Evolutionary conservation across 2,888 invertebrate species (phyloP).

Genomic region (Cistogaster globosa): DNA sequence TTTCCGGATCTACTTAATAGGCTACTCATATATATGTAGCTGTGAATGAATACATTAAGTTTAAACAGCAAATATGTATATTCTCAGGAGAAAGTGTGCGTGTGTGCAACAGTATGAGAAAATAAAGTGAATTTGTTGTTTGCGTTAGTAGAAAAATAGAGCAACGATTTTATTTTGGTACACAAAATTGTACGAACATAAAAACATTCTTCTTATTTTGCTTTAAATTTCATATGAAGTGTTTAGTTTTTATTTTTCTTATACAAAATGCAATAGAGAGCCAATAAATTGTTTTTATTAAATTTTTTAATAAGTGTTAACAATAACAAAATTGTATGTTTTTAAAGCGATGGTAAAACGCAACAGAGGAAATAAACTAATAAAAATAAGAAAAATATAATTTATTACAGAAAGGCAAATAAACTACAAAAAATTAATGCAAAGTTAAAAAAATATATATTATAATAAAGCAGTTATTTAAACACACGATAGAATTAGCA

Average conservation of each 20-base stretch:
- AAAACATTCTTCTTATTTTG: not conserved
- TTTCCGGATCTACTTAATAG: slow-evolving; percentile 46
- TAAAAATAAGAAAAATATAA: no score
- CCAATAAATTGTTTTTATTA: slow-evolving; percentile 30
- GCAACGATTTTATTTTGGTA: slow-evolving; percentile 58
- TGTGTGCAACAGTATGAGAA: not conserved
- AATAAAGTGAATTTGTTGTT: slow-evolving; percentile 32
- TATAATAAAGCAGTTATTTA: no score
- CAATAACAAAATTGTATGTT: no score
- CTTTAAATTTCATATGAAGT: slow-evolving; percentile 20
- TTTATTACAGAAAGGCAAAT: no score
- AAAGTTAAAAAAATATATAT: no score
- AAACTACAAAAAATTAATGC: no score
- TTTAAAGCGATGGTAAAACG: no score
- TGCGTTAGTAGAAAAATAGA: slow-evolving; percentile 47
- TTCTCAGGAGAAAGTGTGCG: not conserved
- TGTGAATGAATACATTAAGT: slow-evolving; percentile 48
- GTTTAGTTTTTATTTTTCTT: slow-evolving; percentile 28
- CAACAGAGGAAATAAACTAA: no score
- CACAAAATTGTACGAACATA: not conserved
- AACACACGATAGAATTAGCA: no score
- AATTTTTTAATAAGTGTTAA: slow-evolving; percentile 41
- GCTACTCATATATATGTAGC: slow-evolving; percentile 20
- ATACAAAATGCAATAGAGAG: not conserved
- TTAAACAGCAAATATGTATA: slow-evolving; percentile 4